phyloP scores from a whole-genome alignment of 2,797 vertebrate species.

The Sylvilagus floridanus region DNA sequence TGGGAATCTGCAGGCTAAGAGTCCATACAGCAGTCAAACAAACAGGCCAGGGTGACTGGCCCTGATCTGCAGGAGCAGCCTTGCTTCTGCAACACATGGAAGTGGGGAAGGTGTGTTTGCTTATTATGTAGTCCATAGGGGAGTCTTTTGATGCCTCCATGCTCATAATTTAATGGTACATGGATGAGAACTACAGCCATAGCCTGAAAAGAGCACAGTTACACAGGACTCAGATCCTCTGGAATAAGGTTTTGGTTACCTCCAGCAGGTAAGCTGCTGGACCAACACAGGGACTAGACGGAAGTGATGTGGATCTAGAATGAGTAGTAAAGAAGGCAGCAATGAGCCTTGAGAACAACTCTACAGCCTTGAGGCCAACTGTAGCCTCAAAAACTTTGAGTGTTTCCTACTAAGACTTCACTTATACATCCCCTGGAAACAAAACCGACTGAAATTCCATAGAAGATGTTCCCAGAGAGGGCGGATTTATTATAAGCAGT shows the following conservation, averaged over 20 bases:
- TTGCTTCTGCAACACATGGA: not conserved
- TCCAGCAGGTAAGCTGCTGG: not conserved
- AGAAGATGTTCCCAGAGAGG: not conserved
- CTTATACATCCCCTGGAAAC: not conserved
- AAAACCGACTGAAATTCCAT: not conserved
- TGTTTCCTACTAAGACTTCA: not conserved
- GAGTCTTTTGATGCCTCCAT: not conserved
- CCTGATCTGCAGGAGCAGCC: not conserved
- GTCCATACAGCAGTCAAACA: not conserved
- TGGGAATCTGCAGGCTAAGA: not conserved
- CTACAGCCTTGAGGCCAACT: not conserved
- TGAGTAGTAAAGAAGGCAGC: not conserved
- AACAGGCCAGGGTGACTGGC: not conserved
- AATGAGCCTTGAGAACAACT: not conserved
- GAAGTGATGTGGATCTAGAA: not conserved
- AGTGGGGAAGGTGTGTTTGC: not conserved
- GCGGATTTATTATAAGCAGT: not conserved
- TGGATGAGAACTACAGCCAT: not conserved
- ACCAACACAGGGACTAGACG: not conserved
- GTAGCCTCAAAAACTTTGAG: not conserved
- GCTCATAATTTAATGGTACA: not conserved
- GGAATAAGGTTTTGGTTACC: not conserved
- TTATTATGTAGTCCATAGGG: not conserved
- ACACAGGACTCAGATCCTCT: not conserved
- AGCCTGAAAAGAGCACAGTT: not conserved